Evolutionary conservation across 2,113 vertebrate genomes (phyloP).

Genomic region (Poecilia latipinna): DNA sequence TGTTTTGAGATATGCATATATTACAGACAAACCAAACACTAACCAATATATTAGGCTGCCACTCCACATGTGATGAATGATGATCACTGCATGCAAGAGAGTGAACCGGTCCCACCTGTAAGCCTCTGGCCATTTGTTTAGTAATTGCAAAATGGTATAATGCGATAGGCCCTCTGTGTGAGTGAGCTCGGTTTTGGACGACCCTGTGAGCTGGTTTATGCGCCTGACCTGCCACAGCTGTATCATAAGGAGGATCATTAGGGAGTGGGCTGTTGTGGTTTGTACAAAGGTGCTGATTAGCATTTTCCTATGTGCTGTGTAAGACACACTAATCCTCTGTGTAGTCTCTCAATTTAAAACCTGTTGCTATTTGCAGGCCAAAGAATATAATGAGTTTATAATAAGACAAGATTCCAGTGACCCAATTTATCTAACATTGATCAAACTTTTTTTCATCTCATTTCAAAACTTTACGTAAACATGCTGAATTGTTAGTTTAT

Average conservation of each 20-base stretch:
- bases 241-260: constrained; percentile 62
- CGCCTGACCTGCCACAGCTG: constrained; percentile 61
- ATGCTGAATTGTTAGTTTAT: neutral
- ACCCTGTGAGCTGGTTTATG: constrained; percentile 62
- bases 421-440: neutral
- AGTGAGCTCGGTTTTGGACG: constrained; percentile 51
- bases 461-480: neutral
- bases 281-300: constrained; percentile 53
- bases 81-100: constrained; percentile 47
- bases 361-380: neutral
- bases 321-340: constrained; percentile 8
- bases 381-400: neutral
- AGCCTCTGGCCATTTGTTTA: constrained; percentile 58
- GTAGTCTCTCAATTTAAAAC: constrained; percentile 29
- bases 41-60: constrained; percentile 49
- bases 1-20: constrained; percentile 34
- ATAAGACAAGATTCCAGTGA: neutral
- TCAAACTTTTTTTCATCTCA: neutral
- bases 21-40: constrained; percentile 25
- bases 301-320: constrained; percentile 38
- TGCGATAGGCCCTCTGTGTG: constrained; percentile 47
- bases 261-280: constrained; percentile 42
- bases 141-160: constrained; percentile 45
- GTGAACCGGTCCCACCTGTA: constrained; percentile 47
- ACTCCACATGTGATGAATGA: constrained; percentile 47